Evolutionary conservation across 2,888 invertebrate species (phyloP), one percentile per base, ranked within the genome.

Genomic region (Conistra vaccinii): DNA sequence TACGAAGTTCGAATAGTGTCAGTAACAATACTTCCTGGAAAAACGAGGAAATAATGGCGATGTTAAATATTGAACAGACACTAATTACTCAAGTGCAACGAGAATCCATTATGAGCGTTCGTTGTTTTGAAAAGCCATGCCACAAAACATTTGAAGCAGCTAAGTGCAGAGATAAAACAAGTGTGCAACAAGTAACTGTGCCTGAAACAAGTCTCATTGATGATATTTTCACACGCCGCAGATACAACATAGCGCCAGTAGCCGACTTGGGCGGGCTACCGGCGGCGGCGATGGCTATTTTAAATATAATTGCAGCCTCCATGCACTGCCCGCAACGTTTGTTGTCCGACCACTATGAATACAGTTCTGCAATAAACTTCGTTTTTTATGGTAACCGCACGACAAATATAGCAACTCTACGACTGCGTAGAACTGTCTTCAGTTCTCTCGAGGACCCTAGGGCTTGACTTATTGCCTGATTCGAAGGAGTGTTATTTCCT

Each of bases 251-350:
- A 82, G 66, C 63, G 51, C 45, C 67, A 76, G 86, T 81, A 84
- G 85, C 78, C 90, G 74, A 84, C 89, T 85, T 91, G 91, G 88
- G 92, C 90, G 91, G 92, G 88, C 90, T 76, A 42, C 35, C 35
- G 10, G 39, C 10, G 35, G 39, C 80, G 79, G 76, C 83, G 86
- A 78, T 78, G 80, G 89, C 89, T 91, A 91, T 92, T 93, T 92
- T 91, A 88, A 91, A 91, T 90, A 88, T 92, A 93, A 93, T 93
- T 93, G 91, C 91, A 90, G 89, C 83, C 85, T 77, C 77, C 76
- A 68, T 82, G 70, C 80, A 85, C 83, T 84, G 80, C 84, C 87
- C 84, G 86, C 86, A 83, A 84, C 86, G 83, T 89, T 90, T 88
- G 88, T 89, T 90, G 89, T 88, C 80, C 74, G 83, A 88, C 88